Percentiles rank a stretch among this genome's conserved stretches.
Conservation (phyloP, 2,113 vertebrate species). For the Lethenteron camtschaticum region DNA sequence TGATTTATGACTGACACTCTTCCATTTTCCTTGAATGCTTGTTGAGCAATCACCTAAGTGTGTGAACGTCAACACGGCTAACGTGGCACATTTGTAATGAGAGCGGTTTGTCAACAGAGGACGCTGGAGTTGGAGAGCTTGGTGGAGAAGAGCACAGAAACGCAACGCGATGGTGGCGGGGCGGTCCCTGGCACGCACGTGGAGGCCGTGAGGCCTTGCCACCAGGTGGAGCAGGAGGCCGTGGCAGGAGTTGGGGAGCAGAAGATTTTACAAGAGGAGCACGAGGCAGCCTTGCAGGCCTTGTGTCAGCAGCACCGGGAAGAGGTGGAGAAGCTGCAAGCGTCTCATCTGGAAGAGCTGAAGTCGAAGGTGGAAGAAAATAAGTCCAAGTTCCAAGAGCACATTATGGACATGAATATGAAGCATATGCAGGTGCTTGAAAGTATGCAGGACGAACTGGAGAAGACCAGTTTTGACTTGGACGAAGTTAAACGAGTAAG, state of each 20-base stretch:
- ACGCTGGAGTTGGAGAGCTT: conserved; percentile 72
- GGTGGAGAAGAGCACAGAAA: conserved; percentile 26
- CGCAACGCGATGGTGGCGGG: conserved; percentile 18
- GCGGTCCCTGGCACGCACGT: conserved; percentile 25
- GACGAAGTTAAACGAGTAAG: conserved; percentile 33
- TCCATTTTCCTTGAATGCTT: background rate
- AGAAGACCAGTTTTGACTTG: conserved; percentile 45
- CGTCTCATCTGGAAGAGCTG: conserved; percentile 23
- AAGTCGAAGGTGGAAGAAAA: conserved; percentile 42
- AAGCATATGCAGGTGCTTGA: conserved; percentile 63
- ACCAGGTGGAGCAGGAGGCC: background rate
- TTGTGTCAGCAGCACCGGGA: conserved; percentile 36
- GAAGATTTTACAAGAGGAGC: conserved; percentile 17
- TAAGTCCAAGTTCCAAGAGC: conserved; percentile 40
- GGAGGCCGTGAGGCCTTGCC: conserved; percentile 28
- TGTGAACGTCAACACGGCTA: no score
- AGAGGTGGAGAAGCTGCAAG: conserved; percentile 19
- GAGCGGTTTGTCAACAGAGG: conserved; percentile 26
- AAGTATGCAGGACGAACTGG: conserved; percentile 55
- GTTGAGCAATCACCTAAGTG: no score
- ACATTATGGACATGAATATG: conserved; percentile 69
- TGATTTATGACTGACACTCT: background rate
- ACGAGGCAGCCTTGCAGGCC: conserved; percentile 29
- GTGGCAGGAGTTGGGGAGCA: background rate
- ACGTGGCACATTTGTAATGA: no score